Evolutionary conservation across 2,888 invertebrate genomes (phyloP).

Genomic region (Gonocerus acuteangulatus): DNA sequence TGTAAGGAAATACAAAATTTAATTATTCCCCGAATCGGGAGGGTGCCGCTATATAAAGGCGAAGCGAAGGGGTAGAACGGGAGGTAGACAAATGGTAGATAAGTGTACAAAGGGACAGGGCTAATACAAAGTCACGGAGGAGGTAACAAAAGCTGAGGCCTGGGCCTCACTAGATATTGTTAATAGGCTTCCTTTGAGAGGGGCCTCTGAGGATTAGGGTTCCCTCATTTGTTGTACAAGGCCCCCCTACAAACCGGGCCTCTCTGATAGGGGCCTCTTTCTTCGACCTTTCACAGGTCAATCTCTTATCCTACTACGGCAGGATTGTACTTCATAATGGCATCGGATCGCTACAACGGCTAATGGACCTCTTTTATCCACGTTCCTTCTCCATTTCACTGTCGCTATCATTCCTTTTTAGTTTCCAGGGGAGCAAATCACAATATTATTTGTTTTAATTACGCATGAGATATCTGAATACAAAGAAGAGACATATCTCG

Average conservation of each 20-base stretch:
- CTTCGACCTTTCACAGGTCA: background rate
- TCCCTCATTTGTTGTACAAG: slow-evolving; percentile 19
- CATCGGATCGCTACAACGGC: background rate
- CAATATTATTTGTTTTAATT: too few relatives aligned
- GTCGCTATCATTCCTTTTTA: too few relatives aligned
- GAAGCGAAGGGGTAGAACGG: too few relatives aligned
- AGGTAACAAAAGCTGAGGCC: slow-evolving; percentile 7
- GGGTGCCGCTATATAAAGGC: too few relatives aligned
- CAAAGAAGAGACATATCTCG: too few relatives aligned
- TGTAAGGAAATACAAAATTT: too few relatives aligned
- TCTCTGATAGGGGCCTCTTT: background rate
- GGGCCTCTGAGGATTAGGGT: background rate
- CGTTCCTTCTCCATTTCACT: too few relatives aligned
- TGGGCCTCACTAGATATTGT: slow-evolving; percentile 14
- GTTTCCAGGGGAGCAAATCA: too few relatives aligned
- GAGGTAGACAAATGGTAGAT: slow-evolving; percentile 10
- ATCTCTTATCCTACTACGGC: too few relatives aligned
- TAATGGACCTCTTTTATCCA: too few relatives aligned
- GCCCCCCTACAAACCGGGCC: slow-evolving; percentile 6
- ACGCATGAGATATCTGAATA: too few relatives aligned
- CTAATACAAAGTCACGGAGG: slow-evolving; percentile 21
- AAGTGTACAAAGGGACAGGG: background rate
- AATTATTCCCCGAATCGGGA: too few relatives aligned
- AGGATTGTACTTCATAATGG: background rate
- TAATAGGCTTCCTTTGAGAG: slow-evolving; percentile 20